These are phyloP conservation scores for Euura saliciscinereae DNA, from an alignment of 1,140 invertebrate species.

Conservation along the genomic window DNA sequence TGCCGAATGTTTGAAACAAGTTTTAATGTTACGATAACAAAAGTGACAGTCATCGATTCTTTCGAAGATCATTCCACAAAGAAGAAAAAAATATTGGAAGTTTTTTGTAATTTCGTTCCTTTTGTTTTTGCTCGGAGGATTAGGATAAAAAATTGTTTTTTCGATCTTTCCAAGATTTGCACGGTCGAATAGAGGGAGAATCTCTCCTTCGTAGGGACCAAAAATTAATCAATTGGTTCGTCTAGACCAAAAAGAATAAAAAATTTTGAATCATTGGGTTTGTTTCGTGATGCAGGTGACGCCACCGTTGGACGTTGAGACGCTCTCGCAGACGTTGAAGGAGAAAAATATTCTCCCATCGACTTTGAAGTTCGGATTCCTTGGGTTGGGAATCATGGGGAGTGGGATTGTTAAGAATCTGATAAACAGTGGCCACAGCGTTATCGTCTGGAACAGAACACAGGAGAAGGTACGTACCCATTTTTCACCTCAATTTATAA, in stretches of 20 bases:
- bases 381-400: constrained; percentile 97
- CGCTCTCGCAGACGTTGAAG: constrained; percentile 78
- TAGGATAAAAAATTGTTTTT: too few species aligned
- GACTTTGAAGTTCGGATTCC: constrained; percentile 89
- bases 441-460: constrained; percentile 94
- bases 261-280: constrained; percentile 13
- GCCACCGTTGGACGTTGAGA: constrained; percentile 77
- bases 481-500: too few species aligned
- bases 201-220: not conserved
- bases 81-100: too few species aligned
- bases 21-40: too few species aligned
- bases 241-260: not conserved
- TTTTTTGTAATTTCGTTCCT: too few species aligned
- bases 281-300: constrained; percentile 64
- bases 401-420: constrained; percentile 94
- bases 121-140: too few species aligned
- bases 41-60: too few species aligned
- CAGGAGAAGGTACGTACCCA: constrained; percentile 81
- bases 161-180: too few species aligned
- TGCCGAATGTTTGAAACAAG: too few species aligned
- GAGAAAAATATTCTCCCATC: constrained; percentile 89
- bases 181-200: too few species aligned
- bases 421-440: constrained; percentile 91
- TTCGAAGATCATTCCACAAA: too few species aligned
- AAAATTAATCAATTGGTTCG: not conserved